Evolutionary conservation across 2,888 invertebrate species (phyloP), one percentile per base, ranked within the genome.

Genomic region (Flexamia atlantica): DNA sequence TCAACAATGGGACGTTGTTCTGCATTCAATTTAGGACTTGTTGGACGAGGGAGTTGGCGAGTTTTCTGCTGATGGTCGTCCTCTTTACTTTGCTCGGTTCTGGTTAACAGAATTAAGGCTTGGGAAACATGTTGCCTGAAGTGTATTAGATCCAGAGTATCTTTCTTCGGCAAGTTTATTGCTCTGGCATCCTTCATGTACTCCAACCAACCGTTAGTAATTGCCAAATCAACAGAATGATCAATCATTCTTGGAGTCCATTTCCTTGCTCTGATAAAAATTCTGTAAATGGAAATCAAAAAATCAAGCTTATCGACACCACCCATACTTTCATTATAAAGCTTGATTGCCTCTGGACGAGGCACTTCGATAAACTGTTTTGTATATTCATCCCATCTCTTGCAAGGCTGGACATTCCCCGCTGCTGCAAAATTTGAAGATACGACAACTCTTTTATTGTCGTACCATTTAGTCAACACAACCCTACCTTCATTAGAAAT

Each of bases 251-350:
- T 76, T 17, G 87, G 74, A 4, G 85, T 85, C 85, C 85, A 87
- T 57, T 87, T 86, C 25, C 50, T 74, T 17, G 85, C 76, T 68
- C 82, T 74, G 0, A 85, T 85, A 64, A 81, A 83, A 25, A 83
- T 85, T 53, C 83, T 57, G 76, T 87, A 86, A 17, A 85, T 25
- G 17, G 81, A 42, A n/a, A 86, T 85, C n/a, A 86, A 30, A 25
- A 83, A 82, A 76, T 87, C 87, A 17, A 85, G 64, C 72, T 85
- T 85, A 80, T 88, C 87, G n/a, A 88, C 87, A 32, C 88, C 87
- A 20, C 87, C 87, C 87, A 87, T 87, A 30, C 82, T 83, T 36
- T 81, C 72, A 68, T 87, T 88, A 57, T 87, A 88, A 23, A 82
- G 30, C 64, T 84, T 84, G 14, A 87, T 81, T 17, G 87, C 83